phyloP scores from a whole-genome alignment of 2,113 vertebrate genomes.

The Psammodynastes pulverulentus region DNA sequence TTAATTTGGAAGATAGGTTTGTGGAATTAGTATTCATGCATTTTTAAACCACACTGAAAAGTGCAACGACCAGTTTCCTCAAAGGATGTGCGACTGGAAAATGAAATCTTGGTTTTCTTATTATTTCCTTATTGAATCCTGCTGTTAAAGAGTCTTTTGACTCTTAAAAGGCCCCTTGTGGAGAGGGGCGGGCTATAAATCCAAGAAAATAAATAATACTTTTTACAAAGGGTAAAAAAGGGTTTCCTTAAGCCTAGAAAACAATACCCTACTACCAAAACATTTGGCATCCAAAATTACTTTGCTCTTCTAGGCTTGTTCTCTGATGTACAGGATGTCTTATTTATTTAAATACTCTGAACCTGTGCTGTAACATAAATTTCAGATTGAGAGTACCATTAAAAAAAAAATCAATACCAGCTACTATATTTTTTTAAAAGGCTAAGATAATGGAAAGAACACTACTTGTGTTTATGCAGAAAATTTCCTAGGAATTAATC shows the following conservation, averaged over 20 bases:
- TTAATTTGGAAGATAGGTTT: not conserved
- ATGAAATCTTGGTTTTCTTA: not conserved
- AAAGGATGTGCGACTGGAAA: not conserved
- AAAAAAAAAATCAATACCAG: not conserved
- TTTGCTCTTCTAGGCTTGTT: not conserved
- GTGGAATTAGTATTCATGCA: not conserved
- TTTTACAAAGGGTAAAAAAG: not conserved
- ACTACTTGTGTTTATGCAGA: not conserved
- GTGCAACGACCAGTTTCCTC: not conserved
- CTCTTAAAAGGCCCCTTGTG: not conserved
- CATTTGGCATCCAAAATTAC: not conserved
- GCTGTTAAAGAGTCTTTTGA: not conserved
- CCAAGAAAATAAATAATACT: too few relatives aligned
- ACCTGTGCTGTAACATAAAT: not conserved
- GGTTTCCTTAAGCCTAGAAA: not conserved
- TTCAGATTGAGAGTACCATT: not conserved
- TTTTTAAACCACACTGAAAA: not conserved
- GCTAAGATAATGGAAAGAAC: not conserved
- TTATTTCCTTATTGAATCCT: not conserved
- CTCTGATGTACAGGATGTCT: not conserved
- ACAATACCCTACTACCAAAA: not conserved
- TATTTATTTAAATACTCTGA: not conserved
- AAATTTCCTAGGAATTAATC: not conserved
- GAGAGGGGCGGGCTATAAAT: too few relatives aligned
- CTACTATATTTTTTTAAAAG: not conserved